phyloP scores from a whole-genome alignment of 2,797 vertebrate genomes.

The Chelidonichthys spinosus region DNA sequence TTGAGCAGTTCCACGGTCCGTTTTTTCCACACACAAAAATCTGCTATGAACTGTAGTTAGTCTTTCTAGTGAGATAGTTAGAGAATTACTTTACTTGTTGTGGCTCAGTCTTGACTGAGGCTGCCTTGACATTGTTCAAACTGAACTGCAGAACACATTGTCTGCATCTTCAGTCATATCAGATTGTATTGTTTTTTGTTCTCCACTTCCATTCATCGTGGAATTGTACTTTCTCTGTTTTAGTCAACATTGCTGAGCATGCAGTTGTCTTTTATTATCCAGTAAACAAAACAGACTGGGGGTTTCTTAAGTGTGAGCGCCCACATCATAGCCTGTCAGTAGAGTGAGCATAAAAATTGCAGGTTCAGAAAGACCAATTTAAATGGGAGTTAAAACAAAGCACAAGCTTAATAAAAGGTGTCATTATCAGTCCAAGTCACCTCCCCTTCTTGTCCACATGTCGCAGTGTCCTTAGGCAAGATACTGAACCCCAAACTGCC shows the following conservation, averaged over 20 bases:
- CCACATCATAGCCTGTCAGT: too few species aligned
- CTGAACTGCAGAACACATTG: background rate
- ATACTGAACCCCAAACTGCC: too few species aligned
- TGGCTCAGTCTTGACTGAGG: slow-evolving; percentile 4
- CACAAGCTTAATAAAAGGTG: background rate
- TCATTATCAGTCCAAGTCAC: background rate
- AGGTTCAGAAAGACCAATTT: background rate
- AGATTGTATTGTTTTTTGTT: background rate
- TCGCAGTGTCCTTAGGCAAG: too few species aligned
- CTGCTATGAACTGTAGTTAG: background rate
- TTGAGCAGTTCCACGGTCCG: background rate
- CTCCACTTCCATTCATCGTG: background rate
- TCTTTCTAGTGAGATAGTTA: background rate
- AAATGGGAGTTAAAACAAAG: background rate
- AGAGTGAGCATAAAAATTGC: background rate
- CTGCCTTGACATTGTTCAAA: background rate
- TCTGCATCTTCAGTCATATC: background rate
- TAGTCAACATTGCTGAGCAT: background rate
- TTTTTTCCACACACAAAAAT: slow-evolving; percentile 1
- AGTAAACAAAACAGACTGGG: background rate
- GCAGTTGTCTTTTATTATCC: background rate
- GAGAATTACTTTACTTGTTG: background rate
- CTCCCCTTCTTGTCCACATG: background rate
- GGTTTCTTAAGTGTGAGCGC: background rate
- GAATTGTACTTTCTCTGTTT: background rate